Conservation (phyloP, 2,113 vertebrate species). For the Indri indri region DNA sequence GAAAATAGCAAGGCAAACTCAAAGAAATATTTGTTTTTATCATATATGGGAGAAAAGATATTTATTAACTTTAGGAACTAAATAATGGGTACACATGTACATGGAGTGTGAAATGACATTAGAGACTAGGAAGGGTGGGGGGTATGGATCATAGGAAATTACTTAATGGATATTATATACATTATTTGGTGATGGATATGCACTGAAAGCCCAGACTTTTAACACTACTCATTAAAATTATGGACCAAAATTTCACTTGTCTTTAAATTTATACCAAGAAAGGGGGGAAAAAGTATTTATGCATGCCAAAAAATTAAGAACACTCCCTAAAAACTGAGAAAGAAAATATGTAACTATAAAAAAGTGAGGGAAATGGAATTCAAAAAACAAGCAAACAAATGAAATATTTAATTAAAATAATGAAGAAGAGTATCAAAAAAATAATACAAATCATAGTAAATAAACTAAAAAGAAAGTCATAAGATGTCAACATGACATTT, state of each 20-base stretch:
- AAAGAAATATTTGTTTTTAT: not conserved
- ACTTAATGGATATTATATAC: no score
- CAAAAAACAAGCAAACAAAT: not conserved
- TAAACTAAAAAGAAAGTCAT: not conserved
- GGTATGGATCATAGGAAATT: no score
- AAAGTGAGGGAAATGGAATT: not conserved
- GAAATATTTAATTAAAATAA: not conserved
- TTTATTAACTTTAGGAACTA: not conserved
- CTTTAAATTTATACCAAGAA: no score
- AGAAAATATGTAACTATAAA: not conserved
- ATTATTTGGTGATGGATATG: no score
- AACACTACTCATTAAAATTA: no score
- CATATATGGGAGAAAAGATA: not conserved
- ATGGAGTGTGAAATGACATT: no score
- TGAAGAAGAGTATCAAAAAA: not conserved
- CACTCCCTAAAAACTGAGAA: not conserved
- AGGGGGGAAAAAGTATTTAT: not conserved
- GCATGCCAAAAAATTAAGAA: not conserved
- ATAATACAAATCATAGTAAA: not conserved
- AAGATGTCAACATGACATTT: not conserved
- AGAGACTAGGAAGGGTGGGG: no score
- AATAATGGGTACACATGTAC: no score
- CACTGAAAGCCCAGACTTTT: no score
- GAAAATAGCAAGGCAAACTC: not conserved
- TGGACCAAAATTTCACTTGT: no score